Percentiles rank a stretch among this genome's conserved stretches.
phyloP scores from a whole-genome alignment of 2,888 invertebrate species.

The Barypeithes pellucidus region DNA sequence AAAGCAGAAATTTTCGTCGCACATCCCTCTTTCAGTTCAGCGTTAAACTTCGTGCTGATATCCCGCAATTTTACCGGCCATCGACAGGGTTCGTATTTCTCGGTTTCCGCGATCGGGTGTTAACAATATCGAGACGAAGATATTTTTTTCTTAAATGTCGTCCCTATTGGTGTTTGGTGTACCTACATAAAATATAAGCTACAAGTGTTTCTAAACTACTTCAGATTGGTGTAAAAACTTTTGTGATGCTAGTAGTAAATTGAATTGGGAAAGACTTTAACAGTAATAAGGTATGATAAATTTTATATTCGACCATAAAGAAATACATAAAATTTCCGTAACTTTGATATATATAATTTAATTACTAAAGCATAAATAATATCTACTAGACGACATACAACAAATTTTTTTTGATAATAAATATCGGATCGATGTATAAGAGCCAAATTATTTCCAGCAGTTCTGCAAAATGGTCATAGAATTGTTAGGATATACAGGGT shows the following conservation, averaged over 20 bases:
- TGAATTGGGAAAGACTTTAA: neutral
- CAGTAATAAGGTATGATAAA: neutral
- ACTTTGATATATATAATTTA: no score
- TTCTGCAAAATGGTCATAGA: no score
- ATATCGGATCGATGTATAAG: no score
- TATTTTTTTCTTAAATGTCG: neutral
- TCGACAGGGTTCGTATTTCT: constrained; percentile 13
- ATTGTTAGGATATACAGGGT: no score
- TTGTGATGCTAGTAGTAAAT: neutral
- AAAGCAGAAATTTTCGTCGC: constrained; percentile 46
- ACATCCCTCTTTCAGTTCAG: constrained; percentile 48
- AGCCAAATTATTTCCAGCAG: no score
- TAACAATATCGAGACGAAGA: constrained; percentile 3
- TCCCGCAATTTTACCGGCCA: constrained; percentile 29
- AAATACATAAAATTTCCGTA: no score
- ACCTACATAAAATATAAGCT: constrained; percentile 1
- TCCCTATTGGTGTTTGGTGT: constrained; percentile 2
- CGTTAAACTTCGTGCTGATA: constrained; percentile 44
- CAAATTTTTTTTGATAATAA: no score
- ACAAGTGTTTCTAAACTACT: neutral
- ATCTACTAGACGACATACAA: no score
- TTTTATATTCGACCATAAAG: neutral
- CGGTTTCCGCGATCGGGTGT: constrained; percentile 22
- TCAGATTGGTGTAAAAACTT: neutral
- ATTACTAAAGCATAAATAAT: no score